Evolutionary conservation across 2,797 vertebrate genomes (phyloP).

Genomic region (Acomys russatus): DNA sequence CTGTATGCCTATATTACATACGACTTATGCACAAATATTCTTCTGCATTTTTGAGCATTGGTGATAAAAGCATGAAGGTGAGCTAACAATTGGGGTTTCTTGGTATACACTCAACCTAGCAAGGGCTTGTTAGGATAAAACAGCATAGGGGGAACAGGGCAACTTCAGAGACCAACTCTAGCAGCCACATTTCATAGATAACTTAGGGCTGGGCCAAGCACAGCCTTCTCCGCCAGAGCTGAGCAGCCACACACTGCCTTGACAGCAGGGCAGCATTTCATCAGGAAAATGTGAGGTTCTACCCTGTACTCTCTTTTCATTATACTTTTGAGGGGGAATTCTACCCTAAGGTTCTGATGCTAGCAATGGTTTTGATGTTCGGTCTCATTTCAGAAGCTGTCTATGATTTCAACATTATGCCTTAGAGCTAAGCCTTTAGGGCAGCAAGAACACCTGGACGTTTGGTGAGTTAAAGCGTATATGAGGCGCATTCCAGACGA

Average conservation of each 20-base stretch:
- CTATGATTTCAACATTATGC: not conserved
- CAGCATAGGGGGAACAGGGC: not conserved
- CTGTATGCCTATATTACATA: not conserved
- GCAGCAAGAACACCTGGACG: not conserved
- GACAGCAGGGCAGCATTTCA: not conserved
- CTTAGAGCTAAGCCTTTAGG: not conserved
- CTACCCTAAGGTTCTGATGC: not conserved
- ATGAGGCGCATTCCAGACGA: not conserved
- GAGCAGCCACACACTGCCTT: not conserved
- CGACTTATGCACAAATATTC: not conserved
- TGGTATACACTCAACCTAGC: not conserved
- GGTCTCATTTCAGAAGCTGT: not conserved
- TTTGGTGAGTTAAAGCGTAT: not conserved
- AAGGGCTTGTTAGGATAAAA: not conserved
- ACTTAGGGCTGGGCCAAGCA: not conserved
- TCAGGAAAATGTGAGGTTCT: not conserved
- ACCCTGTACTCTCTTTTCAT: not conserved
- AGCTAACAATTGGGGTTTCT: not conserved
- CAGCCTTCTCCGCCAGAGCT: not conserved
- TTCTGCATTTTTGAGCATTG: not conserved
- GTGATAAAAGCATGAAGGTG: fast-evolving
- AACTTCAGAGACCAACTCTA: not conserved
- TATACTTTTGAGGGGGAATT: not conserved
- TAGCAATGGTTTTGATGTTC: not conserved
- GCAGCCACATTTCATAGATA: not conserved